Evolutionary conservation across 2,888 invertebrate genomes (phyloP), one percentile per base, ranked within the genome.

Genomic region (Pterostichus madidus): DNA sequence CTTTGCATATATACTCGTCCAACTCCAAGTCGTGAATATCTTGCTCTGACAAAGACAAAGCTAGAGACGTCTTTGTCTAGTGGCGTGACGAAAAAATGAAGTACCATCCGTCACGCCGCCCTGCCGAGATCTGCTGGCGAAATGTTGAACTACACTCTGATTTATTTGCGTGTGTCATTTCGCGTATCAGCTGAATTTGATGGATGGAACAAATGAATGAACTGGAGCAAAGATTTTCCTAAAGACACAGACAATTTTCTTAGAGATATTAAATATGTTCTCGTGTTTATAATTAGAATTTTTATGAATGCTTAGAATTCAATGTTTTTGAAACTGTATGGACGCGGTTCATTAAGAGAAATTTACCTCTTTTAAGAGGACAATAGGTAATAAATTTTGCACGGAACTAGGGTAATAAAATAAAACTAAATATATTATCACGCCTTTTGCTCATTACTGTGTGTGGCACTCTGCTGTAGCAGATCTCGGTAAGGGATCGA

Each of bases 161-260:
- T 64, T 24, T 64, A 64, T 64, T 64, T 64, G 64, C 64, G n/a
- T 64, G 32, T 64, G 64, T 64, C 64, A 64, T 64, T 64, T 64
- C 32, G 64, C 64, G 31, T 59, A 17, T 59, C 35, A 31, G 35
- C 32, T 49, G 49, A 49, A 3, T 64, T 64, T 64, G 64, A 64
- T n/a, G 64, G 64, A 64, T 64, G 31, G 35, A 64, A 64, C 64
- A 13, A 13, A 6, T 11, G 64, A 64, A 32, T 64, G 64, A 35
- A 64, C 11, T n/a, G 13, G 13, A 49, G 49, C 5, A n/a, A 13
- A n/a, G 49, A 49, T 49, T 49, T 11, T 49, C 13, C 5, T 49
- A 5, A 49, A 10, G 2, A 11, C 2, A 49, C 49, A 4, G 5
- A 2, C 5, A 1, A 49, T 49, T 11, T n/a, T 49, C n/a, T 49